phyloP scores from a whole-genome alignment of 2,113 vertebrate genomes.

The Ceratotherium simum region DNA sequence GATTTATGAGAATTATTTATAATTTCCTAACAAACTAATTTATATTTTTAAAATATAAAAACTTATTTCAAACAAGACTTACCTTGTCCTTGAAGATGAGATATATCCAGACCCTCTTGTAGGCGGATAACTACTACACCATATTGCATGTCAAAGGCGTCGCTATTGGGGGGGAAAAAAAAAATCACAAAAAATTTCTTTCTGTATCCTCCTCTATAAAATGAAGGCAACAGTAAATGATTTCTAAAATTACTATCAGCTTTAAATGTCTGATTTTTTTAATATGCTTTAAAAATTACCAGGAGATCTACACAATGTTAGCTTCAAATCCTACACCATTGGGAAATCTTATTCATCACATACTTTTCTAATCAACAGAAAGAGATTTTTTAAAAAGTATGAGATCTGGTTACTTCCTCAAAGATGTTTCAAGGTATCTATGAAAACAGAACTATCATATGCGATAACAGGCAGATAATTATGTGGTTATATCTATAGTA shows the following conservation, averaged over 20 bases:
- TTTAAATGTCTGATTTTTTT: conserved; percentile 22
- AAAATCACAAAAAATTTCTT: neutral
- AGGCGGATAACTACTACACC: conserved; percentile 96
- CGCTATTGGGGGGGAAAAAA: conserved; percentile 85
- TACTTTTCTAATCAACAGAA: neutral
- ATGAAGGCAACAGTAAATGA: neutral
- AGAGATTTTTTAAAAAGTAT: neutral
- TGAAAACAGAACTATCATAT: neutral
- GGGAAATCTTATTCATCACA: neutral
- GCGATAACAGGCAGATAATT: neutral
- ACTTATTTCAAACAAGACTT: conserved; percentile 55
- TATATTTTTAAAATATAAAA: neutral
- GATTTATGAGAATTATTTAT: neutral
- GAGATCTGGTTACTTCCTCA: conserved; percentile 24
- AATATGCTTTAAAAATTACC: conserved; percentile 41
- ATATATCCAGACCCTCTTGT: conserved; percentile 96
- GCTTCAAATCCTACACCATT: neutral
- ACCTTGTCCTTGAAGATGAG: conserved; percentile 99
- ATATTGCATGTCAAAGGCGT: conserved; percentile 97
- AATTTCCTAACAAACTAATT: conserved; percentile 25
- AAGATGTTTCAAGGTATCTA: conserved; percentile 31
- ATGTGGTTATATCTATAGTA: neutral
- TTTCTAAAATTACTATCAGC: neutral
- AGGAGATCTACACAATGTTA: neutral
- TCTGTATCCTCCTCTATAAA: conserved; percentile 54